A percentile compares a stretch with the other conserved stretches of the same genome.
Evolutionary conservation across 2,113 vertebrate genomes (phyloP).

Genomic region (Terrapene triunguis): DNA sequence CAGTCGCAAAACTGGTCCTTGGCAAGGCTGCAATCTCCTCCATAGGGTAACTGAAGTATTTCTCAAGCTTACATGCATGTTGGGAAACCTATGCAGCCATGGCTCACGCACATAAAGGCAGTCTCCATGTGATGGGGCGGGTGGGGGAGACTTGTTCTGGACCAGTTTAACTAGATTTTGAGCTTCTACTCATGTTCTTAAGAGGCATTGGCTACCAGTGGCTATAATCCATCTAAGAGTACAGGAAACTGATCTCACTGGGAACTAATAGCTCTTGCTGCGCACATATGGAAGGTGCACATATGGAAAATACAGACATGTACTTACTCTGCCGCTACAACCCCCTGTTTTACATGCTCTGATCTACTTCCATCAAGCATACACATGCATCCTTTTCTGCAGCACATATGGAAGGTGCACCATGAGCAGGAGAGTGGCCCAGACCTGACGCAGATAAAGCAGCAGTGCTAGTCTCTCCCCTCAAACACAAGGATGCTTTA

Average conservation of each 20-base stretch:
- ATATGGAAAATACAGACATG: background rate
- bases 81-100: background rate
- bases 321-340: rapidly evolving
- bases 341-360: rapidly evolving
- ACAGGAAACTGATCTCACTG: background rate
- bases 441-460: background rate
- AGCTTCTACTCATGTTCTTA: background rate
- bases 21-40: background rate
- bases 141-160: background rate
- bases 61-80: background rate
- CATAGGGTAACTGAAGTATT: no score
- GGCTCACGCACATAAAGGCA: background rate
- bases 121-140: background rate
- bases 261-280: background rate
- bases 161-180: background rate
- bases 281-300: no score
- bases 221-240: background rate
- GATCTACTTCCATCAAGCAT: background rate
- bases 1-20: background rate
- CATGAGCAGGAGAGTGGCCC: background rate
- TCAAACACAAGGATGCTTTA: background rate
- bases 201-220: background rate
- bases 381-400: background rate
- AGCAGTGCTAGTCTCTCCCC: background rate
- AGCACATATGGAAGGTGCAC: background rate